Percentiles rank a stretch among this genome's conserved stretches.
These are phyloP conservation scores for Agapornis canus DNA, from an alignment of 2,797 vertebrate species.

Conservation along the genomic window DNA sequence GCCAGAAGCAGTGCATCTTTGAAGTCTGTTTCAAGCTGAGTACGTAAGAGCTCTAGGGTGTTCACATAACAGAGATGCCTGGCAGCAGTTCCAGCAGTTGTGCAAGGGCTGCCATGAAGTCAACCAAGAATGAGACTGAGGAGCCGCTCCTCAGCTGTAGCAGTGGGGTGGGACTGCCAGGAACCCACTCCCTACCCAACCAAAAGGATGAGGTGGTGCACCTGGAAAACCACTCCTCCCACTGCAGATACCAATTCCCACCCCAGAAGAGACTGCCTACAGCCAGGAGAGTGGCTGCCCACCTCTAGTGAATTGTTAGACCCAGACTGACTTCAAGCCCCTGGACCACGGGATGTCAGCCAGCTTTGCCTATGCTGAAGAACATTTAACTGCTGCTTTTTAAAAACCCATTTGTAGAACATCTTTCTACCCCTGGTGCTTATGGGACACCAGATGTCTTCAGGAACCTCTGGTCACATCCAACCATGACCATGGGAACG, in stretches of 20 bases:
- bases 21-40: conserved; percentile 15
- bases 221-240: background rate
- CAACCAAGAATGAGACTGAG: background rate
- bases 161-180: background rate
- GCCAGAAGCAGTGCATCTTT: background rate
- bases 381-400: background rate
- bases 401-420: background rate
- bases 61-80: conserved; percentile 19
- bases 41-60: background rate
- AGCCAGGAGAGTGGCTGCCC: background rate
- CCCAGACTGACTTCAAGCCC: background rate
- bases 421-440: background rate
- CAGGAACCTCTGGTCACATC: background rate
- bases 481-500: rapidly evolving
- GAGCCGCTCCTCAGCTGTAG: background rate
- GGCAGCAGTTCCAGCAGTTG: conserved; percentile 15
- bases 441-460: background rate
- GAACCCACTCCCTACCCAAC: background rate
- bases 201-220: background rate
- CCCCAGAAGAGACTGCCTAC: background rate
- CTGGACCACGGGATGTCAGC: background rate
- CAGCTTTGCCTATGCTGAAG: background rate
- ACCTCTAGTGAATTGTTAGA: background rate
- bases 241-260: background rate
- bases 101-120: conserved; percentile 24